Base-by-base conservation (phyloP, 2,113 vertebrate species). In the Phyllopteryx taeniolatus region DNA sequence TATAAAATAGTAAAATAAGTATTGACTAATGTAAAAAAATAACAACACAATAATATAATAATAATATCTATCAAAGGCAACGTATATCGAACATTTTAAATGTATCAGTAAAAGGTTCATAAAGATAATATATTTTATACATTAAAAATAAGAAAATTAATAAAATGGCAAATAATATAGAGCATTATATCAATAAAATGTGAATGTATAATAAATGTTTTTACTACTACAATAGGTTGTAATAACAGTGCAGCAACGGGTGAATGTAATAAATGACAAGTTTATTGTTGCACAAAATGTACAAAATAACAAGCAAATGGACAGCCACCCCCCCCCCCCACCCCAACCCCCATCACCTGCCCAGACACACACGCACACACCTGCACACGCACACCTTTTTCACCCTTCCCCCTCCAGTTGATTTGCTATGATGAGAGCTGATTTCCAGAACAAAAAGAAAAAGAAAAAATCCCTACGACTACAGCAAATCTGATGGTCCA, bases 261-360 rank as follows among this genome's bases (percentile, higher is more conserved):
- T 74, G 47, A 89, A 90, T 90, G 90, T 94, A 90, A 91, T 94
- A 92, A 94, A 94, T 93, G 93, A 93, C 80, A 85, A 91, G 91
- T 95, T 95, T 95, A 95, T 95, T 95, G 91, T 94, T 93, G 93
- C 92, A 93, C 93, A 93, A 92, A 92, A 95, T 93, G 94, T 95
- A 95, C 93, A 95, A 95, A 96, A 95, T 92, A 95, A 95, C 92
- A 94, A 93, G 93, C 93, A 93, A 94, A 94, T 93, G 94, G 92
- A 92, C 85, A 88, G 83, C 79, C 79, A 0, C 47, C 2, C 3
- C 1, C 81, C 72, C 4, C 12, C 33, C 74, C 74, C 76, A 70
- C 60, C 76, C 65, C 61, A 61, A 73, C 42, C 44, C 60, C 60
- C 39, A 46, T 53, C 60, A 42, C n/a, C n/a, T n/a, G 27, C n/a